phyloP scores from a whole-genome alignment of 2,797 vertebrate genomes.

The Lindbergichthys nudifrons region DNA sequence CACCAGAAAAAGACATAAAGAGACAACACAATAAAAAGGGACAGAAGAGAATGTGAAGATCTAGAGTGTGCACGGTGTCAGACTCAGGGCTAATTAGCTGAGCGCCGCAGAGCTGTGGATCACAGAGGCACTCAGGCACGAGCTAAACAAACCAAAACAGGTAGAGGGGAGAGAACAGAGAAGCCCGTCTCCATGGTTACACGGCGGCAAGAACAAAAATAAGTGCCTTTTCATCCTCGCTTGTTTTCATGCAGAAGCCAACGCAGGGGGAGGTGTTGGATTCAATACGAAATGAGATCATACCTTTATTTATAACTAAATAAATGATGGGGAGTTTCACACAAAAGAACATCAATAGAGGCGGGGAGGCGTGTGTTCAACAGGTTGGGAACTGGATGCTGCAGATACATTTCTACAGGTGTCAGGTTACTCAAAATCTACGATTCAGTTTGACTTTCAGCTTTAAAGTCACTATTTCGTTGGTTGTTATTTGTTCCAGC shows the following conservation, averaged over 20 bases:
- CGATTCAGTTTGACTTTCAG: too few relatives aligned
- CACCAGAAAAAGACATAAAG: not conserved
- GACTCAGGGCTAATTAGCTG: constrained; percentile 72
- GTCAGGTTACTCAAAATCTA: too few relatives aligned
- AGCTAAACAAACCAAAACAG: constrained; percentile 70
- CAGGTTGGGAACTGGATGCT: too few relatives aligned
- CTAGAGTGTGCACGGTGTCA: constrained; percentile 24
- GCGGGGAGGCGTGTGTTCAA: not conserved
- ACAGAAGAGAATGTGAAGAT: constrained; percentile 25
- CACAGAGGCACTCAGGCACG: constrained; percentile 67
- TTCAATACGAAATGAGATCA: constrained; percentile 5
- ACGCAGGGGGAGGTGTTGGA: constrained; percentile 25
- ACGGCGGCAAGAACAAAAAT: constrained; percentile 47
- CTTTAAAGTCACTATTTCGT: too few relatives aligned
- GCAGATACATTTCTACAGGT: too few relatives aligned
- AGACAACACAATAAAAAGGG: constrained; percentile 21
- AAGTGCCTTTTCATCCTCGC: constrained; percentile 28
- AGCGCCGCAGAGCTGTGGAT: constrained; percentile 70
- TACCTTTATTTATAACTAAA: constrained; percentile 23
- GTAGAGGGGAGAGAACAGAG: constrained; percentile 50
- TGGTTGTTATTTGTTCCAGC: too few relatives aligned
- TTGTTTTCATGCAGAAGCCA: constrained; percentile 44
- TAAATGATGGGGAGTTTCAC: constrained; percentile 13
- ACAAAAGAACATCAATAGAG: constrained; percentile 6
- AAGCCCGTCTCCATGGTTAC: constrained; percentile 73